Base-by-base conservation (phyloP, 2,888 invertebrate species). In the Eristalis arbustorum region DNA sequence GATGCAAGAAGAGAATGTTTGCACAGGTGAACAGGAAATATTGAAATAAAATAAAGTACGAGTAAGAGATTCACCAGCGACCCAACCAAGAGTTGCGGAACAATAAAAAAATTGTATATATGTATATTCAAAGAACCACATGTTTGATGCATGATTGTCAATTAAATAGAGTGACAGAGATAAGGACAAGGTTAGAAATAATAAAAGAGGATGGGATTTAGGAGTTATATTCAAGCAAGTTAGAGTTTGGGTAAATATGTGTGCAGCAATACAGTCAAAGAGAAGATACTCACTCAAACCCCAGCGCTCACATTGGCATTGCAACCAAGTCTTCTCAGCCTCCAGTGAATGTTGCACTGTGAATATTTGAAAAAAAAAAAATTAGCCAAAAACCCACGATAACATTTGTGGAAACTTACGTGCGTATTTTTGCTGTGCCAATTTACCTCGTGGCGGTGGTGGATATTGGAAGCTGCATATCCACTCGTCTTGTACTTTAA, bases 401-500 rank as follows among this genome's bases (percentile, higher is more conserved):
- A 18, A 22, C 1, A 18, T 18, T 18, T 18, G 5, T 18, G 64
- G 69, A 73, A 90, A 92, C 94, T 94, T 92, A 94, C 95, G 94
- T 89, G 95, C 95, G 92, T 95, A 96, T 88, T 95, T 94, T 90
- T 95, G 95, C 91, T 95, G 95, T 82, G 95, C 95, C 82, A 94
- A 93, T 89, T 94, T 94, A 87, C 95, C 95, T 81, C 93, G 91
- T 61, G 95, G 95, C 89, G 95, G 95, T 71, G 97, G 97, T 64
- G 98, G 97, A 93, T 97, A 97, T 88, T 97, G 95, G 93, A 98
- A 98, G 89, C 98, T 97, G 93, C 98, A 98, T 90, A 98, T 98
- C 98, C 98, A 98, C 93, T 98, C 98, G 92, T 98, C 98, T 93
- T 97, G 97, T 71, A 98, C 97, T 90, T 98, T 96, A 88, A 98